Conservation (phyloP, 2,113 vertebrate genomes). For the Melozone crissalis region DNA sequence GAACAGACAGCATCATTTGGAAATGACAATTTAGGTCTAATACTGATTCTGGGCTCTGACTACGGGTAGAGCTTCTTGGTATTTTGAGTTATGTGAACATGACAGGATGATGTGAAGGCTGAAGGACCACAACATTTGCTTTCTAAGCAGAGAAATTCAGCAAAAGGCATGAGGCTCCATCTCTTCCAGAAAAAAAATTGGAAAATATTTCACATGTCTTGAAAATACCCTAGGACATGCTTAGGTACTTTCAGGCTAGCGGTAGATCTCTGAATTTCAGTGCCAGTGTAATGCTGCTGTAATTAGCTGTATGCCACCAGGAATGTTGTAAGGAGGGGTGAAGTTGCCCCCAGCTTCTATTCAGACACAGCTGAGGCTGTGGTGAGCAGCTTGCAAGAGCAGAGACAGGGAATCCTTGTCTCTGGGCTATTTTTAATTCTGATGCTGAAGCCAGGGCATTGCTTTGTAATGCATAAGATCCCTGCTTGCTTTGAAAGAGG, state of each 20-base stretch:
- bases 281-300: background rate
- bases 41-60: background rate
- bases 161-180: background rate
- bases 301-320: background rate
- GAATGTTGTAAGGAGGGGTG: background rate
- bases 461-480: background rate
- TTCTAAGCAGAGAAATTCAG: background rate
- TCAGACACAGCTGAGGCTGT: background rate
- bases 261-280: background rate
- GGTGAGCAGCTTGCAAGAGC: background rate
- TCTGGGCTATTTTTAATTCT: background rate
- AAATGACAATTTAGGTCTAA: background rate
- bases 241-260: background rate
- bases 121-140: background rate
- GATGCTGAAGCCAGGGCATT: background rate
- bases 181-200: background rate
- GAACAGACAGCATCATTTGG: background rate
- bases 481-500: background rate
- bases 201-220: background rate
- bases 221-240: background rate
- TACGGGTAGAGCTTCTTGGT: background rate
- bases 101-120: background rate
- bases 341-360: background rate
- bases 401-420: background rate
- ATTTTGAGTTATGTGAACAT: background rate